These are phyloP conservation scores for Chiloscyllium plagiosum DNA, from an alignment of 2,113 vertebrate genomes.

Conservation along the genomic window DNA sequence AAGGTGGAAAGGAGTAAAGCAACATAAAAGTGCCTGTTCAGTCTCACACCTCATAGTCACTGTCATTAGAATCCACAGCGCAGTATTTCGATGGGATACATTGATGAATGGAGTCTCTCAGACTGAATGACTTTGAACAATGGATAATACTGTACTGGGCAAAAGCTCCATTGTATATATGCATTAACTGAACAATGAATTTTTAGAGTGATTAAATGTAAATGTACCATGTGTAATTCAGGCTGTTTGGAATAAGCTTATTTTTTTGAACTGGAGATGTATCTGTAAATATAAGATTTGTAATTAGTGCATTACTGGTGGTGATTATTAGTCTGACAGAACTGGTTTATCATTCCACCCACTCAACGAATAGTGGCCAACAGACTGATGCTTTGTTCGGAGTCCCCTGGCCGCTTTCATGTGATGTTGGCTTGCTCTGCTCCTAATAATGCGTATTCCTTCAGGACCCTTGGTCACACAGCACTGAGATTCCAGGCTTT, in stretches of 20 bases:
- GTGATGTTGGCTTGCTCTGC: neutral
- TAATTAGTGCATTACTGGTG: neutral
- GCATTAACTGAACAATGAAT: neutral
- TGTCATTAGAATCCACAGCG: neutral
- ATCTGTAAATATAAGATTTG: slow-evolving; percentile 9
- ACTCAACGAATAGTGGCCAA: neutral
- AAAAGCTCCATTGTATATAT: neutral
- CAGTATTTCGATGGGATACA: neutral
- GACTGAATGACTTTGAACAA: neutral
- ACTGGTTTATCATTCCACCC: neutral
- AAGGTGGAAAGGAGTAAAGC: neutral
- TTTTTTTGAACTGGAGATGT: neutral
- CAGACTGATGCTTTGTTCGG: neutral
- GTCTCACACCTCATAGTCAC: neutral
- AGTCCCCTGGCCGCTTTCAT: neutral
- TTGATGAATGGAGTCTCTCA: neutral
- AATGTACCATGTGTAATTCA: neutral
- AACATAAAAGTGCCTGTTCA: neutral
- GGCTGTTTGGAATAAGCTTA: neutral
- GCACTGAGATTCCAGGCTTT: neutral
- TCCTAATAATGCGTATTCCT: neutral
- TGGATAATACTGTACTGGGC: neutral
- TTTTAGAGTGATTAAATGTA: neutral
- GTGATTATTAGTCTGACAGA: neutral
- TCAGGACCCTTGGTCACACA: neutral